phyloP scores from a whole-genome alignment of 2,113 vertebrate genomes.

The Mesoclemmys tuberculata region DNA sequence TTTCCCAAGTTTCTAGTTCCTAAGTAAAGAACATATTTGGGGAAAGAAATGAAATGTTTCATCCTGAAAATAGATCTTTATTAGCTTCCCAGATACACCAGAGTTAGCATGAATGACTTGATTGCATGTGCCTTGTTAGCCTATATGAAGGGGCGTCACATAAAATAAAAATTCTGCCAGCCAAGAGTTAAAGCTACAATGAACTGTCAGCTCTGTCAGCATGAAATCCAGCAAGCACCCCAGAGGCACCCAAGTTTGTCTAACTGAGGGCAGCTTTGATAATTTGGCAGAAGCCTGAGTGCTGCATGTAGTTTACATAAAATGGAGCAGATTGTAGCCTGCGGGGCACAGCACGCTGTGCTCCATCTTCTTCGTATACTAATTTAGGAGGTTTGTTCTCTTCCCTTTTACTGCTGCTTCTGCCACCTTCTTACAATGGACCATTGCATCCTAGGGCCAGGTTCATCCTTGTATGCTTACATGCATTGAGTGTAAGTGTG shows the following conservation, averaged over 20 bases:
- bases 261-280: background rate
- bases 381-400: background rate
- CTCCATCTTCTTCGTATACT: background rate
- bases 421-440: background rate
- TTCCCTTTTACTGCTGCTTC: background rate
- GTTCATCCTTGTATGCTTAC: background rate
- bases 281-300: background rate
- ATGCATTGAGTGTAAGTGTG: fast-evolving
- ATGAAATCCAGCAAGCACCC: background rate
- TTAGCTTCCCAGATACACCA: background rate
- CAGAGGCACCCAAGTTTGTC: background rate
- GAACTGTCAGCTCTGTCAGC: background rate
- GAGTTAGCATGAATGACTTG: background rate
- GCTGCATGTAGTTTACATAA: background rate
- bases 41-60: constrained; percentile 40
- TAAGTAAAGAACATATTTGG: background rate
- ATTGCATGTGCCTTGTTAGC: background rate
- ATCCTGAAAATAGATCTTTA: constrained; percentile 26
- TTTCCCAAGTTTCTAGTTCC: background rate
- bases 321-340: background rate
- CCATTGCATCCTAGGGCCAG: background rate
- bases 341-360: fast-evolving
- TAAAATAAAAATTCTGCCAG: background rate
- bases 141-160: background rate
- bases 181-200: fast-evolving